Evolutionary conservation across 2,888 invertebrate species (phyloP).

Genomic region (Rhagium mordax): DNA sequence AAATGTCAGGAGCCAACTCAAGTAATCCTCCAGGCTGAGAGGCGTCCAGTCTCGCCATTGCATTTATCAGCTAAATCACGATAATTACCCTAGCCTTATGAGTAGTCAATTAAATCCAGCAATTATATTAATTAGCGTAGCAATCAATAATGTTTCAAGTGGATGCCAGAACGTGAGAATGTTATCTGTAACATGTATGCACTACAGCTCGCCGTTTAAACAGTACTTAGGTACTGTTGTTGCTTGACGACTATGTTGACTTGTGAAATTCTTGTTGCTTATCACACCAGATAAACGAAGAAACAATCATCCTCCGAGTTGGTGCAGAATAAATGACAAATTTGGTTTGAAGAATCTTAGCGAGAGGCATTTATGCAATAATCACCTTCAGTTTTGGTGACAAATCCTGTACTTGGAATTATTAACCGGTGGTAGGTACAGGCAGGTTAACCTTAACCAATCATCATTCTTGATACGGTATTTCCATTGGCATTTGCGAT

Average conservation of each 20-base stretch:
- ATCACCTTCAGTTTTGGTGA: too few species aligned
- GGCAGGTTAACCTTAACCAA: slow-evolving; percentile 10
- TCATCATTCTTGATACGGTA: slow-evolving; percentile 12
- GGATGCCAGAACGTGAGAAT: slow-evolving; percentile 8
- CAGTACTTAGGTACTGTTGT: neutral
- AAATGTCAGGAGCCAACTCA: neutral
- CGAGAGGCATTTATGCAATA: too few species aligned
- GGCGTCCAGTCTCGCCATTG: slow-evolving; percentile 1
- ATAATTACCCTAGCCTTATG: slow-evolving; percentile 12
- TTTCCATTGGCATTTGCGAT: slow-evolving; percentile 12
- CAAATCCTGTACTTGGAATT: slow-evolving; percentile 23
- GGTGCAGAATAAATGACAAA: too few species aligned
- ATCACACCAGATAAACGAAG: too few species aligned
- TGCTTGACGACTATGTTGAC: neutral
- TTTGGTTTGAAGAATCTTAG: too few species aligned
- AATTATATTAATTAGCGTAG: slow-evolving; percentile 8
- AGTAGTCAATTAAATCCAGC: slow-evolving; percentile 7
- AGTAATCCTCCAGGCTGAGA: neutral
- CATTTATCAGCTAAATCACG: neutral
- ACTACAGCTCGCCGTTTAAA: neutral
- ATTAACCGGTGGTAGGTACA: neutral
- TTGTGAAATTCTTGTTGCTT: neutral
- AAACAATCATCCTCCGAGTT: too few species aligned
- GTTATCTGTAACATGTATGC: neutral
- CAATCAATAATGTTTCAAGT: slow-evolving; percentile 3